Base-by-base conservation (phyloP, 1,140 invertebrate genomes). In the Pemphigus obesinymphae region DNA sequence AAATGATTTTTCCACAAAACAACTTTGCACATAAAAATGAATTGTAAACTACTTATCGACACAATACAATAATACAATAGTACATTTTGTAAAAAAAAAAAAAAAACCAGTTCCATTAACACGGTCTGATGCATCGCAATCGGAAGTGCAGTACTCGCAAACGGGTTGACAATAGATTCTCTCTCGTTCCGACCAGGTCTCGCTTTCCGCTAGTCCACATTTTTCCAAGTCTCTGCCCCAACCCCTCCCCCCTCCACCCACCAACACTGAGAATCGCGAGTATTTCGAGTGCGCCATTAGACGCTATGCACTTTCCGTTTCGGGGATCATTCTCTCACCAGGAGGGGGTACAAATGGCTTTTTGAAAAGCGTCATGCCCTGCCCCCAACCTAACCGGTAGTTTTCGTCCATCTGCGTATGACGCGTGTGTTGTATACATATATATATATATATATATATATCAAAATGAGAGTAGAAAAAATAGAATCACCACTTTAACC, bases 261-360 rank as follows among this genome's bases (percentile, higher is more conserved):
- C 4, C 61, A 3, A 31, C 15, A 7, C 6, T 10, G 34, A 37
- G 58, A 37, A 29, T 2, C 5, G 6, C 23, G 23, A 37, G 40
- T 15, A 8, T 1, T 53, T 75, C 20, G 13, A 78, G 75, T 58
- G 53, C n/a, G n/a, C 75, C 75, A 78, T 55, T 78, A 78, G 31
- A 43, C n/a, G 31, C n/a, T n/a, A 34, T 23, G 48, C 75, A 58
- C 29, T 53, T 75, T 55, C n/a, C 34, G 63, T 37, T 11, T n/a
- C 40, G 10, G 40, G n/a, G 23, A 29, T 70, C 8, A 20, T 1
- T 26, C 20, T 58, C 50, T 37, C 37, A 43, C 68, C 68, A n/a
- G n/a, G n/a, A n/a, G 43, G 8, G 68, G 50, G 50, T 55, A 55
- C 73, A 78, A 78, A 78, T 78, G 31, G 75, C 53, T 78, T 78